These are phyloP conservation scores for Nomada fucata DNA, from an alignment of 2,888 invertebrate species.

Conservation along the genomic window DNA sequence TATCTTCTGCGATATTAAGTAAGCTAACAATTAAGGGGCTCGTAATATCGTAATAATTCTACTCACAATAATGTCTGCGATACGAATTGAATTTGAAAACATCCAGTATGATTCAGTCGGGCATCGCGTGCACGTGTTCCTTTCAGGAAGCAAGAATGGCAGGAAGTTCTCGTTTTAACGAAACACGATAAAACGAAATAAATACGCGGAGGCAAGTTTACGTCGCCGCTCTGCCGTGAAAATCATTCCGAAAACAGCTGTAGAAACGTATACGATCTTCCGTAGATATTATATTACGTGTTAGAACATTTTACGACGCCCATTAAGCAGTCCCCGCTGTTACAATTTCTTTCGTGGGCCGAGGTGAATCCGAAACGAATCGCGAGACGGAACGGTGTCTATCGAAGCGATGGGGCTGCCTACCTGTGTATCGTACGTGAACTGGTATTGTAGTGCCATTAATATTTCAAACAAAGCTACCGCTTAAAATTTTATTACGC, in stretches of 20 bases:
- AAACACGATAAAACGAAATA: neutral
- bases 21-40: too few relatives aligned
- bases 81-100: too few relatives aligned
- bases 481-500: conserved; percentile 13
- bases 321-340: neutral
- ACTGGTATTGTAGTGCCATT: neutral
- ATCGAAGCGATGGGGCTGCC: neutral
- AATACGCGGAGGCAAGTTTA: neutral
- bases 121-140: too few relatives aligned
- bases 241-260: neutral
- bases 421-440: neutral
- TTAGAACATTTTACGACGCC: conserved; percentile 12
- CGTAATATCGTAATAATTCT: too few relatives aligned
- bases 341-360: conserved; percentile 5
- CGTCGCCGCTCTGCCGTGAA: neutral
- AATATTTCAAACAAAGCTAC: conserved; percentile 22
- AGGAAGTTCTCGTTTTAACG: too few relatives aligned
- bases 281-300: conserved; percentile 1
- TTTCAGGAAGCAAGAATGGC: too few relatives aligned
- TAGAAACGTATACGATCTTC: neutral
- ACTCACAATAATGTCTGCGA: too few relatives aligned
- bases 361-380: conserved; percentile 1
- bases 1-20: too few relatives aligned
- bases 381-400: conserved; percentile 16
- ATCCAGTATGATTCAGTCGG: too few relatives aligned